Conservation (phyloP, 1,140 invertebrate genomes). For the Neodiprion virginianus region DNA sequence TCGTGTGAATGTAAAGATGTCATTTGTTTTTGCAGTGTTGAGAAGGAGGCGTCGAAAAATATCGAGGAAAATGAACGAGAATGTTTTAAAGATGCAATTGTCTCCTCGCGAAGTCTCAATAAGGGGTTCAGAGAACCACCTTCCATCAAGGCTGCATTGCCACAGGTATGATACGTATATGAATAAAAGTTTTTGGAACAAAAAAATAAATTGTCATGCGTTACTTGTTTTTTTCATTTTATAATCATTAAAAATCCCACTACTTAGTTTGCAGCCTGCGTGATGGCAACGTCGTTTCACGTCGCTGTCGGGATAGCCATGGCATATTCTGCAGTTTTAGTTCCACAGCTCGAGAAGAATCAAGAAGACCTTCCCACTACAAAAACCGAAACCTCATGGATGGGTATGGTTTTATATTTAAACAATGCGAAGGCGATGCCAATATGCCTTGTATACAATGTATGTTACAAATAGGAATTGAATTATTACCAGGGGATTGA, state of each 20-base stretch:
- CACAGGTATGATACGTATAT: slow-evolving; percentile 39
- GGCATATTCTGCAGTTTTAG: slow-evolving; percentile 66
- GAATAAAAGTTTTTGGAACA: too few species aligned
- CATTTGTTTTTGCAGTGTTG: slow-evolving; percentile 39
- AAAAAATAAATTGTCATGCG: background rate
- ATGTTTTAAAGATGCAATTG: slow-evolving; percentile 55
- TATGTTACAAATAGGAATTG: background rate
- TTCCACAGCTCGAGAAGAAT: slow-evolving; percentile 61
- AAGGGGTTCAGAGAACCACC: slow-evolving; percentile 49
- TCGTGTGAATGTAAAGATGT: background rate
- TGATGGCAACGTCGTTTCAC: slow-evolving; percentile 65
- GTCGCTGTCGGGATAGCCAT: slow-evolving; percentile 65
- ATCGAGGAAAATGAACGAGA: slow-evolving; percentile 55
- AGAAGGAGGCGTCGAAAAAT: slow-evolving; percentile 54
- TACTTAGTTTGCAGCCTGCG: slow-evolving; percentile 60
- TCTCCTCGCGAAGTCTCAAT: slow-evolving; percentile 53
- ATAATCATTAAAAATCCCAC: background rate
- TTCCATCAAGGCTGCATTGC: slow-evolving; percentile 42
- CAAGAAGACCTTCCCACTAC: slow-evolving; percentile 50
- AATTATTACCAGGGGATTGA: too few species aligned
- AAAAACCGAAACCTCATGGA: slow-evolving; percentile 60
- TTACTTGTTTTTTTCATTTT: background rate
- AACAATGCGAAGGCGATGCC: too few species aligned
- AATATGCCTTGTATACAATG: background rate
- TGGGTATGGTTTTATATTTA: slow-evolving; percentile 46